Evolutionary conservation across 2,797 vertebrate genomes (phyloP).

Genomic region (Lepilemur septentrionalis): DNA sequence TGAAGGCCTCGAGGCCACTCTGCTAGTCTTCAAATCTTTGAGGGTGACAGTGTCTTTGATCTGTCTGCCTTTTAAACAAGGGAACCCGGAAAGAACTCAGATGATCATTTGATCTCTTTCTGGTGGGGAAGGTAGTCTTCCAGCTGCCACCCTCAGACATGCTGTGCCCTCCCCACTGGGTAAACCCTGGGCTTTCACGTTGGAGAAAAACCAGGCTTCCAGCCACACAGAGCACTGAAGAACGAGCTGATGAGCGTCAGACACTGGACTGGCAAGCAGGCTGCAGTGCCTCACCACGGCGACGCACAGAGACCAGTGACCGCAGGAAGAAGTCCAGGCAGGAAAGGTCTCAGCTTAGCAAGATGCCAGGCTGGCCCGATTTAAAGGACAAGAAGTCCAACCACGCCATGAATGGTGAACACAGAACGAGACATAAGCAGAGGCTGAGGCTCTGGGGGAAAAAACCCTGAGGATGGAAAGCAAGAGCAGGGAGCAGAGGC

Average conservation of each 20-base stretch:
- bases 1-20: constrained; percentile 58
- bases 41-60: constrained; percentile 69
- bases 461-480: background rate
- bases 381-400: background rate
- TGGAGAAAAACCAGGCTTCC: constrained; percentile 67
- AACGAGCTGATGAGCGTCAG: background rate
- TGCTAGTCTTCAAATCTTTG: constrained; percentile 63
- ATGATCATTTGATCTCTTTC: constrained; percentile 66
- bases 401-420: background rate
- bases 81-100: constrained; percentile 36
- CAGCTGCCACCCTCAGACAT: background rate
- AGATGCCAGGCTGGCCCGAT: background rate
- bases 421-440: background rate
- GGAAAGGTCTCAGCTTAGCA: background rate
- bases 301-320: background rate
- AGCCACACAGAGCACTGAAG: constrained; percentile 4
- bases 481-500: background rate
- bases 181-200: constrained; percentile 36
- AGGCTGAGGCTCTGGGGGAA: background rate
- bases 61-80: constrained; percentile 57
- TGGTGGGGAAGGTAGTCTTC: constrained; percentile 3
- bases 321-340: background rate
- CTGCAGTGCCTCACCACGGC: background rate
- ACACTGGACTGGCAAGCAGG: background rate
- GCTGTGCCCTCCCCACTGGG: background rate